Evolutionary conservation across 1,140 invertebrate genomes (phyloP).

Genomic region (Parapsyche elsis): DNA sequence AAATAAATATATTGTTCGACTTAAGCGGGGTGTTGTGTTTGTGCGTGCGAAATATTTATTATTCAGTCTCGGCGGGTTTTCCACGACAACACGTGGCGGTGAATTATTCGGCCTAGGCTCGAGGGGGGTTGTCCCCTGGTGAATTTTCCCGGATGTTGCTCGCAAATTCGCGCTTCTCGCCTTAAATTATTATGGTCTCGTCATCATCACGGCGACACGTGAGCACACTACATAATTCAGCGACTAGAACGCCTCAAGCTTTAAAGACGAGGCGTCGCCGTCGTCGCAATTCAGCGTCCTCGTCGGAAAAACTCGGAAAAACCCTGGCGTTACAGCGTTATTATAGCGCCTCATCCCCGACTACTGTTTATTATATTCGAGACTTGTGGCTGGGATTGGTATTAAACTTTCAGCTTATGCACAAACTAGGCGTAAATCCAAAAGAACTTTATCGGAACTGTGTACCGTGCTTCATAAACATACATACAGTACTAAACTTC

Average conservation of each 20-base stretch:
- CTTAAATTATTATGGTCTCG: slow-evolving; percentile 27
- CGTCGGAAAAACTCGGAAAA: too few relatives aligned
- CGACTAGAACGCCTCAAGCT: neutral
- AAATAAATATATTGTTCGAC: neutral
- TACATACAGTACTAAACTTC: too few relatives aligned
- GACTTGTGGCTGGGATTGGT: too few relatives aligned
- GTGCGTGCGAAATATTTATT: neutral
- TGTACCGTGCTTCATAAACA: too few relatives aligned
- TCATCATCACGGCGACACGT: slow-evolving; percentile 25
- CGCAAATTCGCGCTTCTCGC: slow-evolving; percentile 11
- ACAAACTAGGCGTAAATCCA: too few relatives aligned
- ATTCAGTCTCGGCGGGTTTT: neutral
- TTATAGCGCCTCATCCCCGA: too few relatives aligned
- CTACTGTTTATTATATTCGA: too few relatives aligned
- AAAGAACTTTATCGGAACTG: too few relatives aligned
- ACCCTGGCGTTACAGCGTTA: too few relatives aligned
- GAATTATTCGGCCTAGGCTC: slow-evolving; percentile 8
- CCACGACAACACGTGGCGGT: slow-evolving; percentile 8
- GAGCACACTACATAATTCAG: slow-evolving; percentile 24
- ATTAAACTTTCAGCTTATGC: too few relatives aligned
- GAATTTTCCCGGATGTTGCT: slow-evolving; percentile 12
- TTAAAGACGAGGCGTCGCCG: too few relatives aligned
- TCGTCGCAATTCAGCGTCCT: too few relatives aligned
- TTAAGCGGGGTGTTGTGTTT: neutral
- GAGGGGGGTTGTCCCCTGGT: neutral